Evolutionary conservation across 2,888 invertebrate species (phyloP).

Genomic region (Automeris io): DNA sequence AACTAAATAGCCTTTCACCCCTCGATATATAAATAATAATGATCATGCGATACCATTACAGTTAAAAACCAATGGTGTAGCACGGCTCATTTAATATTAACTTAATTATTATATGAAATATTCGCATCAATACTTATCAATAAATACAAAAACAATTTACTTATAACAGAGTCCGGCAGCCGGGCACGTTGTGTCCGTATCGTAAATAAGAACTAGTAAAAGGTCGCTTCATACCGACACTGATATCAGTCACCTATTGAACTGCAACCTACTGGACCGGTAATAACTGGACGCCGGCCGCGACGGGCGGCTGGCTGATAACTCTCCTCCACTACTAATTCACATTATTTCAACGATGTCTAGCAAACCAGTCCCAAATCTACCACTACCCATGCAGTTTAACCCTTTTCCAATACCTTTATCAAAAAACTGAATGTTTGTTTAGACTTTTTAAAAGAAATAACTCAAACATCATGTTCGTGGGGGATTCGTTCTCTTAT

Average conservation of each 20-base stretch:
- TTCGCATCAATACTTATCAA: too few species aligned
- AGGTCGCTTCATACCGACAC: conserved; percentile 64
- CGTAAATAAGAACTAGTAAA: conserved; percentile 58
- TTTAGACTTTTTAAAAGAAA: not conserved
- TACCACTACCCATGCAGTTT: not conserved
- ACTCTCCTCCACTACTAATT: conserved; percentile 27
- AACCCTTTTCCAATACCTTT: not conserved
- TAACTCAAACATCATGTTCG: conserved; percentile 36
- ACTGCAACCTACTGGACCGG: conserved; percentile 75
- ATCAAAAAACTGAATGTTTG: not conserved
- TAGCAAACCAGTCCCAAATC: conserved; percentile 25
- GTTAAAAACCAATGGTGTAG: too few species aligned
- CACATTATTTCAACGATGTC: conserved; percentile 15
- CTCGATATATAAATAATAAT: too few species aligned
- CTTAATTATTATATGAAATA: too few species aligned
- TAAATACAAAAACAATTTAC: too few species aligned
- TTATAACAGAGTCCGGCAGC: too few species aligned
- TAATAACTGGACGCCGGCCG: conserved; percentile 75
- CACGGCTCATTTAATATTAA: too few species aligned
- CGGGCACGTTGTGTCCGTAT: conserved; percentile 23
- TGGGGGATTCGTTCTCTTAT: conserved; percentile 67
- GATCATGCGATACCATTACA: too few species aligned
- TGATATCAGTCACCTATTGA: conserved; percentile 78
- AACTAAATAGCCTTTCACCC: too few species aligned
- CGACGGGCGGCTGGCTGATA: conserved; percentile 68